Evolutionary conservation across 2,888 invertebrate species (phyloP), one percentile per base, ranked within the genome.

Genomic region (Drosophila ustulata): DNA sequence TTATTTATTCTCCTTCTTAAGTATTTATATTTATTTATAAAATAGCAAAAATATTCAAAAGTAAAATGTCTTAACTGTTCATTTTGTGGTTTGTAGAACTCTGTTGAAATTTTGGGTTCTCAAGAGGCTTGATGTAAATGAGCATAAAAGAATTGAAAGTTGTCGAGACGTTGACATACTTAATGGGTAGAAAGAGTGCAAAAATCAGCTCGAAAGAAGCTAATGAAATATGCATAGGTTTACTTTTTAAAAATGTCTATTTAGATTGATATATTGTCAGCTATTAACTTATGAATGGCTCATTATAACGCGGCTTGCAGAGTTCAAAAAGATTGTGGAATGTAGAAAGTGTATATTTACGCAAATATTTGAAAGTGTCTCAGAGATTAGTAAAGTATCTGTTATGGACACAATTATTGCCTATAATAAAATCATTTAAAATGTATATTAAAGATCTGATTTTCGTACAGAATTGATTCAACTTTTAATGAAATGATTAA

Each of bases 71-170:
- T 50, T 46, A 67, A 37, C 65, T 50, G 23, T 68, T 50, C 9
- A 49, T 30, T 64, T 45, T 49, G 49, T 49, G 51, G 51, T 64
- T 57, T 56, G 47, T 25, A 37, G 39, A 66, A 58, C 47, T 61
- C 57, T n/a, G 9, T 9, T 45, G 28, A 8, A 9, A 28, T 7
- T 51, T 23, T 41, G 37, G 41, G 9, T 13, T 45, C 23, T 41
- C 1, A 9, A 46, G 26, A 23, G 7, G 32, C 8, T 69, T 39
- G 66, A 70, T 78, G 72, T 55, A 58, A 71, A 75, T 70, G 26
- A 18, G 18, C 6, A 67, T 32, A 51, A 52, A 53, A 58, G 81
- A 78, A 80, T 81, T 80, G 84, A 83, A 80, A 83, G 80, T 80
- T 65, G 64, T 62, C 45, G 58, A 32, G 18, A 34, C 8, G 37